Evolutionary conservation across 2,113 vertebrate species (phyloP), one percentile per base, ranked within the genome.

Genomic region (Phyllostomus discolor): DNA sequence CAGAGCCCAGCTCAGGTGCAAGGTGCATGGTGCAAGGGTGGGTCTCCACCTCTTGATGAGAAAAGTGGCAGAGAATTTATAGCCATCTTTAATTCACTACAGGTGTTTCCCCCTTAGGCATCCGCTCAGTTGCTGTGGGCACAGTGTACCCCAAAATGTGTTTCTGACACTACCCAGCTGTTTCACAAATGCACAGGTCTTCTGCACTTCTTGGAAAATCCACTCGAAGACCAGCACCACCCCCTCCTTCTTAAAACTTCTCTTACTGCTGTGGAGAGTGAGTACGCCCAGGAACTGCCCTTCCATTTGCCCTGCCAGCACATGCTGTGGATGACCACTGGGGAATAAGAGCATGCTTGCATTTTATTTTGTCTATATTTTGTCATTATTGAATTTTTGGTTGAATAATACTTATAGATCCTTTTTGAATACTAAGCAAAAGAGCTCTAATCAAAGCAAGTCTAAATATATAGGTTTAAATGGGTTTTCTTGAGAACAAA

Each of bases 401-500:
- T 64, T 88, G 52, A 90, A 43, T 38, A 88, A 79, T 67, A 70
- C 10, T 48, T 83, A 11, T 69, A 20, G 26, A 78, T 62, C 54
- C 20, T 82, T 87, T 96, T 78, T 35, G 43, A 80, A 33, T 12
- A 57, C 69, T 75, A 67, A 59, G 57, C 35, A 76, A 86, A 94
- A 72, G 43, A 94, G 5, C 88, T 87, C 62, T 31, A 75, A 52
- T 80, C 52, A 75, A 90, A 72, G 46, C 33, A 94, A 43, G 7
- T 59, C 50, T 91, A 82, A 82, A 38, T 64, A 31, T 31, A 64
- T 66, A 50, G 41, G 41, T 67, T 83, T 95, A 90, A 73, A 31
- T 41, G 62, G 69, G n/a, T 88, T 93, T 88, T 91, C 50, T 94
- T 66, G n/a, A 92, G 69, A 83, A 88, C n/a, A 85, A 85, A 79